A percentile compares a stretch with the other conserved stretches of the same genome.
Evolutionary conservation across 92 coral and sea anemone genomes (phyloP).

Genomic region (Actinostola sp.): DNA sequence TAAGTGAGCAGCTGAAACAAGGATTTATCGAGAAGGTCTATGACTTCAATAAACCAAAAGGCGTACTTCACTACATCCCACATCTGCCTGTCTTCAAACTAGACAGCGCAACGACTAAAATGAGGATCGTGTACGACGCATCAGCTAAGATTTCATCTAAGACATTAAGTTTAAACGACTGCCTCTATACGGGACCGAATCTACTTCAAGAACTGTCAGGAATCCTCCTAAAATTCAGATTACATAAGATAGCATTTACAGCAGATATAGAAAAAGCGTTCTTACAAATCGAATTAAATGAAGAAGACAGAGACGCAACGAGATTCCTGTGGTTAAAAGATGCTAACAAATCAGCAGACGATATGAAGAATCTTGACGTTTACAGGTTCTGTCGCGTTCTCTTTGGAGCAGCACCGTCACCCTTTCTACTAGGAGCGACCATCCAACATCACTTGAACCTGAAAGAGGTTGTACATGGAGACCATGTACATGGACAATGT

Average conservation of each 20-base stretch:
- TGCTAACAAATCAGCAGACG: slow-evolving; percentile 28
- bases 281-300: slow-evolving; percentile 47
- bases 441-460: slow-evolving; percentile 18
- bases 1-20: slow-evolving; percentile 45
- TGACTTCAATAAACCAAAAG: slow-evolving; percentile 32
- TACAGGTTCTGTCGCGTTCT: slow-evolving; percentile 45
- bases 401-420: slow-evolving; percentile 48
- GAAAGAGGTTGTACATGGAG: slow-evolving; percentile 1
- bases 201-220: slow-evolving; percentile 32
- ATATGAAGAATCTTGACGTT: slow-evolving; percentile 24
- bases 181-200: slow-evolving; percentile 50
- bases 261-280: no score
- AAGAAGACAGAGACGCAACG: slow-evolving; percentile 63
- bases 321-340: slow-evolving; percentile 65
- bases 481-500: slow-evolving; percentile 45
- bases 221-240: slow-evolving; percentile 41
- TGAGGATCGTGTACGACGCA: slow-evolving; percentile 55
- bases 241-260: slow-evolving; percentile 42
- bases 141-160: slow-evolving; percentile 45
- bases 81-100: slow-evolving; percentile 66
- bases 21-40: slow-evolving; percentile 55
- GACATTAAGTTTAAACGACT: slow-evolving; percentile 50
- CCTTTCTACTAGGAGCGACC: slow-evolving; percentile 35
- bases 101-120: slow-evolving; percentile 53
- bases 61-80: slow-evolving; percentile 53